Evolutionary conservation across 2,888 invertebrate species (phyloP).

Genomic region (Nymphalis urticae): DNA sequence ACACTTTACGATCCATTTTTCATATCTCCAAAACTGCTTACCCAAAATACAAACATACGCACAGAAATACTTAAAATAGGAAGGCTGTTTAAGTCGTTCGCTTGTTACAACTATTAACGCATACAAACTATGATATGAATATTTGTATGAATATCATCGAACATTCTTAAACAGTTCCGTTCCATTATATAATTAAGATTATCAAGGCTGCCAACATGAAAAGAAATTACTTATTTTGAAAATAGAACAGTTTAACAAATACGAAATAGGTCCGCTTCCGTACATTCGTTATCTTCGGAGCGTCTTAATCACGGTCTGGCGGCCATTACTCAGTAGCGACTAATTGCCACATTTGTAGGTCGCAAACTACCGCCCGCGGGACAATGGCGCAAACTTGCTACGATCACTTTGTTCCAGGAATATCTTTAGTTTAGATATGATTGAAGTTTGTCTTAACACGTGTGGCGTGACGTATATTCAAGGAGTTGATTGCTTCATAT

Average conservation of each 20-base stretch:
- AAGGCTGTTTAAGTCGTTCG: no score
- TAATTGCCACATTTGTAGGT: slow-evolving; percentile 76
- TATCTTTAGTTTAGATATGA: slow-evolving; percentile 16
- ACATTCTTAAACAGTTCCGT: no score
- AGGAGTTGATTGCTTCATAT: background rate
- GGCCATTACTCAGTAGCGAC: slow-evolving; percentile 61
- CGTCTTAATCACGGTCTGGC: slow-evolving; percentile 69
- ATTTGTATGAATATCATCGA: no score
- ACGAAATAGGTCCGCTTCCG: slow-evolving; percentile 43
- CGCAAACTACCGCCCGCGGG: slow-evolving; percentile 43
- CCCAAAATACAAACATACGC: no score
- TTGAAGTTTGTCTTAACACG: slow-evolving; percentile 1
- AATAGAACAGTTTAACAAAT: slow-evolving; percentile 10
- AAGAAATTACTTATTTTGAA: background rate
- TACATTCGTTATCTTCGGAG: slow-evolving; percentile 59
- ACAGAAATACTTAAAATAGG: no score
- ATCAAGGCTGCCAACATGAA: slow-evolving; percentile 5
- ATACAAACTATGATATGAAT: no score
- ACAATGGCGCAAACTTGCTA: slow-evolving; percentile 28
- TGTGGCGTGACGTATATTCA: background rate
- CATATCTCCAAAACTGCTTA: no score
- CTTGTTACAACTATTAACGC: no score
- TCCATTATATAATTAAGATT: background rate
- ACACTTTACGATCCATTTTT: no score
- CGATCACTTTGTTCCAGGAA: slow-evolving; percentile 17